A percentile compares a stretch with the other conserved stretches of the same genome.
These are phyloP conservation scores for Frieseomelitta varia DNA, from an alignment of 1,140 invertebrate species.

Conservation along the genomic window DNA sequence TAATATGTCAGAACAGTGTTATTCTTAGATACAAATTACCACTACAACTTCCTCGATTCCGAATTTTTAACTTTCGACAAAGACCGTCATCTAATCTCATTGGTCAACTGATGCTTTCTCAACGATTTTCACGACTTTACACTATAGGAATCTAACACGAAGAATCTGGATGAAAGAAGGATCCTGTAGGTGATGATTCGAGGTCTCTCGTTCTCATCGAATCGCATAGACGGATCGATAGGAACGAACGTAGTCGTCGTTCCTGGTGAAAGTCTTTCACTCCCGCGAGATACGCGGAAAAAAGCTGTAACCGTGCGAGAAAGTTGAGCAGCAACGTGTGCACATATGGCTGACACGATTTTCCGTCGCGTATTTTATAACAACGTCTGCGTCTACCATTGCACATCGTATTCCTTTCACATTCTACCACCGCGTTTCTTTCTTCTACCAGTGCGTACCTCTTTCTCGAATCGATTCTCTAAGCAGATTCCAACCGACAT, in stretches of 20 bases:
- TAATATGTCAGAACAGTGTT: no score
- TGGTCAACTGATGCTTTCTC: not conserved
- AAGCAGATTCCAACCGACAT: not conserved
- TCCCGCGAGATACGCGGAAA: not conserved
- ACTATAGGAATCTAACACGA: not conserved
- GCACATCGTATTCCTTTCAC: slow-evolving; percentile 37
- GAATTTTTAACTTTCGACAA: not conserved
- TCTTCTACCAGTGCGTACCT: not conserved
- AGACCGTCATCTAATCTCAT: not conserved
- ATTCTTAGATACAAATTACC: not conserved
- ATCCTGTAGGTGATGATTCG: not conserved
- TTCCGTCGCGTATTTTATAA: slow-evolving; percentile 21
- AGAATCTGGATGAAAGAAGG: not conserved
- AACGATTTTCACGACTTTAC: not conserved
- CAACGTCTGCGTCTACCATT: not conserved
- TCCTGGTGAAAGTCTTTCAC: slow-evolving; percentile 15
- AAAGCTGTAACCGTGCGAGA: slow-evolving; percentile 24
- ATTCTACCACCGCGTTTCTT: slow-evolving; percentile 6
- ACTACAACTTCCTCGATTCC: not conserved
- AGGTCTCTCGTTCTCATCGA: not conserved
- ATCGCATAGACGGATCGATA: slow-evolving; percentile 25
- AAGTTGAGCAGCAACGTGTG: slow-evolving; percentile 27
- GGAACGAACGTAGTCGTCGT: slow-evolving; percentile 17
- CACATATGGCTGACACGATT: slow-evolving; percentile 36
- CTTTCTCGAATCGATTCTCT: not conserved